Evolutionary conservation across 2,797 vertebrate species (phyloP), one percentile per base, ranked within the genome.

Genomic region (Cossypha polioptera): DNA sequence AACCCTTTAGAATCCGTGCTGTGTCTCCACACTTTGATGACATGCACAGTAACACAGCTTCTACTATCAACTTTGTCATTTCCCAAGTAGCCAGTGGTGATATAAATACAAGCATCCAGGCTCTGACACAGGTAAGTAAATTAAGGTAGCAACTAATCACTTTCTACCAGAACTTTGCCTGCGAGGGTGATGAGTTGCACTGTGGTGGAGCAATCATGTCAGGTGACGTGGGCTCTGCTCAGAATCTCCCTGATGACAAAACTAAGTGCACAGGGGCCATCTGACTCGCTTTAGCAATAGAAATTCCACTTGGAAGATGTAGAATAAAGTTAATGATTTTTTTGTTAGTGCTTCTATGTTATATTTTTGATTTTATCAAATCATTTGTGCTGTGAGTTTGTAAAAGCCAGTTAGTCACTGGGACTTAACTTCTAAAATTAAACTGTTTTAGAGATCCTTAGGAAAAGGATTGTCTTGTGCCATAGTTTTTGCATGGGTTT

Each of bases 41-140:
- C 75, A 98, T 99, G 95, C 99, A 99, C 97, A 99, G 99, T 97
- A 99, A 99, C 96, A 99, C 99, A 10, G 98, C 99, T 88, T 99
- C 99, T 97, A 99, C 99, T 76, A 99, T 99, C 97, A 99, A 99
- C 97, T 99, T 99, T 47, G 99, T 99, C 67, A 99, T 99, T 97
- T 99, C 99, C 35, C 99, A 99, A 97, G 99, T 99, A 92, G 99
- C 99, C 59, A 99, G 99, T 76, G 98, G 99, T 18, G 99, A 99
- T 97, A 99, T 99, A 59, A 99, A 98, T 95, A 99, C 99, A n/a
- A 99, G 99, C 94, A 99, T 99, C 91, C 99, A 99, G 97, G 99
- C 99, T 54, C 98, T 99, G 95, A 99, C 99, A 28, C 99, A 99
- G 99, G 99, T 99, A 95, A 94, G 86, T 28, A 13, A 66, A 43